Evolutionary conservation across 2,797 vertebrate species (phyloP).

Genomic region (Lepilemur ruficaudatus): DNA sequence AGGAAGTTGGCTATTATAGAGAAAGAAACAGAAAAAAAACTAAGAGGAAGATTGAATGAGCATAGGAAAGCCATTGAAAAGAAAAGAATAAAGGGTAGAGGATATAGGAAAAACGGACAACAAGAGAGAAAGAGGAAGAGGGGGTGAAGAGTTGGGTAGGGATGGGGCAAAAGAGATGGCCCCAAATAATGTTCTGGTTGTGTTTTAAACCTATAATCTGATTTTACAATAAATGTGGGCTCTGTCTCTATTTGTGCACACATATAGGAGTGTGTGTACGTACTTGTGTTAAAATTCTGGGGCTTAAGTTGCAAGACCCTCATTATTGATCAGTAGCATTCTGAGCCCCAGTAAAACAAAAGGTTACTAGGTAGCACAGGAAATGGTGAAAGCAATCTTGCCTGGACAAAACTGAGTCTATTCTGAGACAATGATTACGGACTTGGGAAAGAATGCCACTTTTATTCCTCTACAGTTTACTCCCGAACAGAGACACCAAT

Average conservation of each 20-base stretch:
- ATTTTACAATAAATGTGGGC: slow-evolving; percentile 6
- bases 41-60: background rate
- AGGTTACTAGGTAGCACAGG: background rate
- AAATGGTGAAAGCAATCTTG: slow-evolving; percentile 40
- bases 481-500: background rate
- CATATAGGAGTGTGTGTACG: background rate
- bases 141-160: background rate
- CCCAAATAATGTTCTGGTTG: background rate
- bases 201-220: slow-evolving; percentile 29
- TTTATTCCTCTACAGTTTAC: slow-evolving; percentile 28
- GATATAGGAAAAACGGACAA: background rate
- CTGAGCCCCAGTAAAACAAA: slow-evolving; percentile 23
- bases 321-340: slow-evolving; percentile 22
- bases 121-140: background rate
- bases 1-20: background rate
- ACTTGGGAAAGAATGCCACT: slow-evolving; percentile 25
- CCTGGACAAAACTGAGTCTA: slow-evolving; percentile 16
- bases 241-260: background rate
- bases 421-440: background rate
- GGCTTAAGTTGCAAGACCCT: background rate
- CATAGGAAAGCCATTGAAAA: background rate
- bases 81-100: background rate
- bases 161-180: slow-evolving; percentile 7
- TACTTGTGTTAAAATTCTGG: slow-evolving; percentile 33
- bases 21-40: slow-evolving; percentile 5